Percentiles rank a stretch among this genome's conserved stretches.
Conservation (phyloP, 2,888 invertebrate species). For the Eumacrocentrus americanus region DNA sequence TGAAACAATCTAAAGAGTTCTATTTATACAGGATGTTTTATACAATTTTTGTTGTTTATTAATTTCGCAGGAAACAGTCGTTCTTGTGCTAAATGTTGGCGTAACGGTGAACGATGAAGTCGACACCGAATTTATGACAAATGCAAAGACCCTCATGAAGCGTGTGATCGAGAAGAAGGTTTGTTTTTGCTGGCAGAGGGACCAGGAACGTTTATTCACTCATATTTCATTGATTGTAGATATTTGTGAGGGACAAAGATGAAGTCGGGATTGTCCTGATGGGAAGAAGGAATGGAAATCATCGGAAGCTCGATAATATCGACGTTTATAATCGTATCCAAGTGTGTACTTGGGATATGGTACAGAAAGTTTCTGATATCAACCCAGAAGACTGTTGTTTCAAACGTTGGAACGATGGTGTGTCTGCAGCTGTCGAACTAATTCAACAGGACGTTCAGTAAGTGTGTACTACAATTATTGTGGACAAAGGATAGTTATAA, state of each 20-base stretch:
- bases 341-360: conserved; percentile 3
- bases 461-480: background rate
- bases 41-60: too few relatives aligned
- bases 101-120: background rate
- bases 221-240: conserved; percentile 2
- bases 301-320: background rate
- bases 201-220: too few relatives aligned
- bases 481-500: too few relatives aligned
- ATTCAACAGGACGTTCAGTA: background rate
- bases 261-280: conserved; percentile 15
- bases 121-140: background rate
- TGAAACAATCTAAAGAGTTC: too few relatives aligned
- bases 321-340: conserved; percentile 5
- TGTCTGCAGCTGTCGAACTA: conserved; percentile 8
- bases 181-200: background rate
- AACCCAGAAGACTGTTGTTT: background rate
- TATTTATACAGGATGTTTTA: too few relatives aligned
- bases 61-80: conserved; percentile 10
- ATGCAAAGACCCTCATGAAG: background rate
- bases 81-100: conserved; percentile 14
- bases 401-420: background rate
- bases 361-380: conserved; percentile 12
- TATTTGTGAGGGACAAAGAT: conserved; percentile 5
- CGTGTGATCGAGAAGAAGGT: conserved; percentile 11
- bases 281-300: conserved; percentile 7